A percentile compares a stretch with the other conserved stretches of the same genome.
Conservation (phyloP, 2,797 vertebrate species). For the Sebastes vulpes region DNA sequence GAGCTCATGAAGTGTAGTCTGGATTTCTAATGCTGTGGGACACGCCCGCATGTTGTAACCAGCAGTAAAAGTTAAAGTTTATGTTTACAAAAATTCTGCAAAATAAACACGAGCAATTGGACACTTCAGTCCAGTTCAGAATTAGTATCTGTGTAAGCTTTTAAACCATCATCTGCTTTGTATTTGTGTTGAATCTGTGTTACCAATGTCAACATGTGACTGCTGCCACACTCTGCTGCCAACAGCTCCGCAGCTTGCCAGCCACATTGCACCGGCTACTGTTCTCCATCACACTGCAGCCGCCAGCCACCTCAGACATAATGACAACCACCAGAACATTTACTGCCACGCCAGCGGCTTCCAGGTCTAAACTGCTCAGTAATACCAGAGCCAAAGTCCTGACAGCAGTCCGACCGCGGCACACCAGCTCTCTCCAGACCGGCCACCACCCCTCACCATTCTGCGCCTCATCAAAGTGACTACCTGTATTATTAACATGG, state of each 20-base stretch:
- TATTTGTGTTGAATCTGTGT: not conserved
- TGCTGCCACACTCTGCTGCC: slow-evolving; percentile 20
- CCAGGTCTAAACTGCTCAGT: not conserved
- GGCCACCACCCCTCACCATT: not conserved
- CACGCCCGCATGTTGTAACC: too few species aligned
- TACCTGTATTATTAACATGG: not conserved
- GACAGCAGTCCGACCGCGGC: not conserved
- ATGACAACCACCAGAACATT: not conserved
- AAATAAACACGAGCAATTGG: too few species aligned
- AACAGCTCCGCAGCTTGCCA: slow-evolving; percentile 11
- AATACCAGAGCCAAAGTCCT: not conserved
- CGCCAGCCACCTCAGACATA: not conserved
- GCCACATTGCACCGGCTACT: slow-evolving; percentile 1
- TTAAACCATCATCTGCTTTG: not conserved
- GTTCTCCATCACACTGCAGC: slow-evolving; percentile 12
- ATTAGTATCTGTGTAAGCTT: not conserved
- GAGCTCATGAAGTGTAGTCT: too few species aligned
- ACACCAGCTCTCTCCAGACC: not conserved
- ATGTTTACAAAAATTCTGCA: too few species aligned
- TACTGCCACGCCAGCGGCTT: not conserved
- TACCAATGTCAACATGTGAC: slow-evolving; percentile 8
- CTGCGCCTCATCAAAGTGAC: not conserved
- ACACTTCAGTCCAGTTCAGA: not conserved
- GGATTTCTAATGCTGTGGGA: too few species aligned
- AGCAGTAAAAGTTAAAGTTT: too few species aligned